phyloP scores from a whole-genome alignment of 2,797 vertebrate species.

The Hypotaenidia philippensis region DNA sequence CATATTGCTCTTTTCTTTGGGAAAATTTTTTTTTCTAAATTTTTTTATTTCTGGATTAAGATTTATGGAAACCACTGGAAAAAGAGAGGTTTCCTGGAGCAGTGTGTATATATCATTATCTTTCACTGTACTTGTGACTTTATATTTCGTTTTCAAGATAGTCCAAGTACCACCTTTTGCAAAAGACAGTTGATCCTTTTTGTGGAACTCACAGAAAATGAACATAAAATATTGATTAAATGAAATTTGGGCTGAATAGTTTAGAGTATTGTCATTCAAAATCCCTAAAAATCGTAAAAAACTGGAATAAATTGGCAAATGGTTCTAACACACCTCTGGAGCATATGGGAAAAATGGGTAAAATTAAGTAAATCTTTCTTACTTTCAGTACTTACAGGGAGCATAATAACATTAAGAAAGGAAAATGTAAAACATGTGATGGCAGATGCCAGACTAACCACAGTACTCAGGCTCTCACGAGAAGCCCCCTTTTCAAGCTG shows the following conservation, averaged over 20 bases:
- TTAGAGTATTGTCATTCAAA: not conserved
- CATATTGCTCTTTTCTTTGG: not conserved
- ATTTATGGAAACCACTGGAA: constrained; percentile 40
- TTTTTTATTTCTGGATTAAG: not conserved
- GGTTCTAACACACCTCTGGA: not conserved
- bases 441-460: constrained; percentile 53
- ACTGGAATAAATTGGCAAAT: not conserved
- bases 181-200: not conserved
- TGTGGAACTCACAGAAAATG: not conserved
- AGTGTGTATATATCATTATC: not conserved
- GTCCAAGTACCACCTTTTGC: not conserved
- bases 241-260: not conserved
- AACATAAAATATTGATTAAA: not conserved
- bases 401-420: constrained; percentile 53
- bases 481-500: constrained; percentile 25
- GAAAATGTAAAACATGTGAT: constrained; percentile 56
- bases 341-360: not conserved
- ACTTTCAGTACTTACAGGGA: constrained; percentile 7
- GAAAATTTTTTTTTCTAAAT: not conserved
- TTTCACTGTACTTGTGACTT: not conserved
- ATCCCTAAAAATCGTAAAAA: not conserved
- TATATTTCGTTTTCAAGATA: not conserved
- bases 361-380: constrained; percentile 24
- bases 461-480: constrained; percentile 30
- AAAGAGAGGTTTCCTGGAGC: not conserved